Evolutionary conservation across 2,888 invertebrate genomes (phyloP), one percentile per base, ranked within the genome.

Genomic region (Chalcis sispes): DNA sequence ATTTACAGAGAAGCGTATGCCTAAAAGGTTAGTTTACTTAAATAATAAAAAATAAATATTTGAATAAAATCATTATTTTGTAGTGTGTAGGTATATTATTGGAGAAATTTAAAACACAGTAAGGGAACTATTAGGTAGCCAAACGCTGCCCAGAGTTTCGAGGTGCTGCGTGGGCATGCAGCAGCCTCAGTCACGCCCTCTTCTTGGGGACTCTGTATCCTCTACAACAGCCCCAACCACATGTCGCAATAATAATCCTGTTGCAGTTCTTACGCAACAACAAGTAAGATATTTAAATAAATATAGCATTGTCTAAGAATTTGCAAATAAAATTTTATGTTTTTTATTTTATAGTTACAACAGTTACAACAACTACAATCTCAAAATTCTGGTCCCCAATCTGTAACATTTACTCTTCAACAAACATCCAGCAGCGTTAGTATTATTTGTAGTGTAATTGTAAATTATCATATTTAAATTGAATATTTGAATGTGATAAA

Each of bases 181-280:
- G 88, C 88, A 89, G 87, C 88, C 88, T 87, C 88, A 89, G 88
- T 87, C 88, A 86, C 88, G 88, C 88, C 88, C 88, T 88, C 88
- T 89, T 84, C 88, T 88, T 85, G 88, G 88, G 88, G 88, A 88
- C 87, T 89, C 88, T 84, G 88, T 87, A 88, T 88, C 88, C 88
- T 88, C 88, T 86, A 87, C 88, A 86, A 87, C 88, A 86, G 86
- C 88, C 87, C 88, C 88, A 84, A 87, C 84, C 83, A 83, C 87
- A 80, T 86, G 87, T 80, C 86, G 87, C 79, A 87, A 87, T 81
- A 87, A 83, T 72, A 88, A 86, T 83, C 85, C 88, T 69, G 88
- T 89, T 82, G 85, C 88, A 80, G 88, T 89, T 74, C 83, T 89
- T 67, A 89, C 88, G 29, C 88, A 87, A 81, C 88, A 89, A 82